Evolutionary conservation across 2,888 invertebrate genomes (phyloP).

Genomic region (Nowickia ferox): DNA sequence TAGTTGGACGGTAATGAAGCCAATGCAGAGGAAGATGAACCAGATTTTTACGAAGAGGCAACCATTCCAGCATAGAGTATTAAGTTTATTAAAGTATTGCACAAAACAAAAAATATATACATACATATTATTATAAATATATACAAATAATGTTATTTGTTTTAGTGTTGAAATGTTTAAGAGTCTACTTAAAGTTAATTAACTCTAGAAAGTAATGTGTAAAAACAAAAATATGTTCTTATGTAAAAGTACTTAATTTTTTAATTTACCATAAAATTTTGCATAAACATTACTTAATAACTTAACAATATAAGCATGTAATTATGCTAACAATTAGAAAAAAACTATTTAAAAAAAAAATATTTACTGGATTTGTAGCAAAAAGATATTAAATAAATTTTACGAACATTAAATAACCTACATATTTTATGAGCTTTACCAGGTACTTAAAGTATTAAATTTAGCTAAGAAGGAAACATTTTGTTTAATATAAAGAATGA

Average conservation of each 20-base stretch:
- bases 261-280: conserved; percentile 54
- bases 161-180: conserved; percentile 59
- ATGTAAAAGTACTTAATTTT: conserved; percentile 59
- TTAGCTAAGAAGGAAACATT: conserved; percentile 35
- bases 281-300: conserved; percentile 41
- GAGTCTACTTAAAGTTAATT: conserved; percentile 54
- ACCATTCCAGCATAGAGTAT: conserved; percentile 89
- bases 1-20: conserved; percentile 94
- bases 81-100: conserved; percentile 50
- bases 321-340: conserved; percentile 55
- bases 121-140: conserved; percentile 15
- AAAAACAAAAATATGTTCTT: conserved; percentile 26
- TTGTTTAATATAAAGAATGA: conserved; percentile 34
- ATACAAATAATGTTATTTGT: conserved; percentile 52
- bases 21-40: conserved; percentile 93
- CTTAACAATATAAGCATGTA: conserved; percentile 62
- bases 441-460: conserved; percentile 68
- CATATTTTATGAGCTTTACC: conserved; percentile 64
- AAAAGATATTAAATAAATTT: conserved; percentile 20
- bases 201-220: conserved; percentile 11
- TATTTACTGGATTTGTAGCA: conserved; percentile 19
- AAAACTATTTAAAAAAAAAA: background rate
- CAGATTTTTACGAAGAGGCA: conserved; percentile 97
- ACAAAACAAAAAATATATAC: conserved; percentile 40
- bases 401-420: conserved; percentile 63